Base-by-base conservation (phyloP, 35 echinoderm and acorn worm genomes). In the Hemicentrotus pulcherrimus region DNA sequence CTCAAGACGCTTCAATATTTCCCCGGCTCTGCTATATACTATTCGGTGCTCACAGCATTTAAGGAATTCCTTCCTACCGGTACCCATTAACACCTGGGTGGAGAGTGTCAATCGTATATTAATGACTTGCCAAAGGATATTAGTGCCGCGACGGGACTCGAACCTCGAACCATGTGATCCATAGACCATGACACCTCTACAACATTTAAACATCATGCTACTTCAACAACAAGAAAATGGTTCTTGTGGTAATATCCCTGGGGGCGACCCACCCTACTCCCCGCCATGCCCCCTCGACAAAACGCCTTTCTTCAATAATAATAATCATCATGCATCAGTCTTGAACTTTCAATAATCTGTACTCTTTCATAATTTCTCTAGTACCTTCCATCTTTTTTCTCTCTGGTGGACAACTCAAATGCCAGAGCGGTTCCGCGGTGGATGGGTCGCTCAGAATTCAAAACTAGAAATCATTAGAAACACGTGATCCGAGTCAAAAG, bases 381-480 rank as follows among this genome's bases (percentile, higher is more conserved):
- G 1, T 59, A 28, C 65, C 19, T 22, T 78, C 65, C 28, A 24
- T 78, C 22, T 78, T 78, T 28, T 70, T 70, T 78, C 52, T 78
- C 50, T 55, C 65, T 28, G 19, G 65, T 78, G 65, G 65, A 78
- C 65, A 28, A 22, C 65, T 22, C 19, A 78, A 78, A 78, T 78
- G 65, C 65, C 65, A 78, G 24, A 1, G 24, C 5, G 22, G 65
- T 28, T 78, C 65, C 18, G 6, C 28, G 19, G 65, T 78, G 65
- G 65, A 78, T 78, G 19, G 19, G 19, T 78, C 65, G 65, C 28
- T 8, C 15, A 78, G 65, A 78, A 78, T 28, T 28, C 65, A 78
- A 78, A 78, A 78, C 65, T 78, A 78, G 65, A 78, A 78, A 78
- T 78, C 65, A 78, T 78, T 78, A 5, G 65, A 78, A 78, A 78